phyloP scores from a whole-genome alignment of 2,113 vertebrate genomes.

The Ophthalmolycus amberensis region DNA sequence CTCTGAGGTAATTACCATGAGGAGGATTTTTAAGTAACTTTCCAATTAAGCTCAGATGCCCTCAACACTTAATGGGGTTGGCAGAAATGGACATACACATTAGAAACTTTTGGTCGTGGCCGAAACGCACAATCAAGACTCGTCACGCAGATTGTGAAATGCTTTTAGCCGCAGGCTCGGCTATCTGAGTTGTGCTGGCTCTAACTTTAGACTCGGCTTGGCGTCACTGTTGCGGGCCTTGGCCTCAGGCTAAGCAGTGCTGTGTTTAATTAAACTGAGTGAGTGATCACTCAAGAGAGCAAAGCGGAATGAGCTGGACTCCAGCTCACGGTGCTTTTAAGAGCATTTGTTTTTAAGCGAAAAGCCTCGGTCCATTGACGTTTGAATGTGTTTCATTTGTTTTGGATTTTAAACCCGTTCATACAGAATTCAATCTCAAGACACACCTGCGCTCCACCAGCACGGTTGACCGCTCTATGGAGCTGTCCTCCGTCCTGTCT shows the following conservation, averaged over 20 bases:
- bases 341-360: neutral
- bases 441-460: neutral
- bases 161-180: neutral
- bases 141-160: conserved; percentile 11
- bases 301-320: neutral
- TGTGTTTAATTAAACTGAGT: conserved; percentile 16
- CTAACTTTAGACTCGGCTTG: neutral
- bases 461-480: neutral
- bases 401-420: conserved; percentile 17
- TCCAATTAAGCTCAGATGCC: conserved; percentile 55
- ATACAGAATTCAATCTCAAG: neutral
- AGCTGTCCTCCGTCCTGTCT: neutral
- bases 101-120: neutral
- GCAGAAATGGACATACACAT: conserved; percentile 20
- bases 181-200: neutral
- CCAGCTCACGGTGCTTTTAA: neutral
- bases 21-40: conserved; percentile 52
- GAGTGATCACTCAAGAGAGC: neutral
- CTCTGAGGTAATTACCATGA: conserved; percentile 51
- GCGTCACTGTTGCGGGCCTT: conserved; percentile 1
- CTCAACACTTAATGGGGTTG: conserved; percentile 35
- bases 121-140: conserved; percentile 3
- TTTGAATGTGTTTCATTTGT: neutral
- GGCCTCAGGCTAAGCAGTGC: conserved; percentile 16
- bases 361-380: neutral